Evolutionary conservation across 2,888 invertebrate genomes (phyloP), one percentile per base, ranked within the genome.

Genomic region (Nycteola revayana): DNA sequence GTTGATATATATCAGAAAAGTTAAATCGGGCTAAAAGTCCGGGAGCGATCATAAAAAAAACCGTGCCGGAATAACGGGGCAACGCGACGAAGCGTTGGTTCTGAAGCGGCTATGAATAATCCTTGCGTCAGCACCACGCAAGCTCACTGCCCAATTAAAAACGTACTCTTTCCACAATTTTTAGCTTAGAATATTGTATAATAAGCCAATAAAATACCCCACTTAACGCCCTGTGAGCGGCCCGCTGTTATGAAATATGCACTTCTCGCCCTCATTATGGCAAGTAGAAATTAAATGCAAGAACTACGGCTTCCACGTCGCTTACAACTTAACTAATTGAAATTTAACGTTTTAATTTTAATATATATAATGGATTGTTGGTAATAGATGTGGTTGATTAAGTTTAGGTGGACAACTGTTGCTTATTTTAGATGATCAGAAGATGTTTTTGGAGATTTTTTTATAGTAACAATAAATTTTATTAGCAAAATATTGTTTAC

Each of bases 111-210:
- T 49, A 88, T 88, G 87, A 88, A 88, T 88, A 86, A 88, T 80
- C 78, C 80, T 60, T 66, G 80, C 83, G 87, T 88, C 88, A 87
- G 68, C 64, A 60, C 75, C 88, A 88, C 80, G 82, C 87, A 74
- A 84, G 77, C 78, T 74, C 73, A 60, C 72, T 73, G 82, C 82
- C 85, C 86, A 88, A 87, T 87, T 88, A 87, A 88, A 88, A 87
- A 82, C 84, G 78, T 85, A 83, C 88, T 87, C 87, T 84, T 85
- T 87, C 82, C 83, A 82, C 83, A 77, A 88, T 84, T 87, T 87
- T 87, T 83, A 88, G 86, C 87, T 88, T 86, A 87, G 87, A 84
- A 86, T 87, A 85, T 88, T 85, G 87, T 83, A 88, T 88, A 88
- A 88, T 88, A 88, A 85, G 82, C 85, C 87, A 75, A 87, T 88